Evolutionary conservation across 2,113 vertebrate species (phyloP), one percentile per base, ranked within the genome.

Genomic region (Stigmatopora nigra): DNA sequence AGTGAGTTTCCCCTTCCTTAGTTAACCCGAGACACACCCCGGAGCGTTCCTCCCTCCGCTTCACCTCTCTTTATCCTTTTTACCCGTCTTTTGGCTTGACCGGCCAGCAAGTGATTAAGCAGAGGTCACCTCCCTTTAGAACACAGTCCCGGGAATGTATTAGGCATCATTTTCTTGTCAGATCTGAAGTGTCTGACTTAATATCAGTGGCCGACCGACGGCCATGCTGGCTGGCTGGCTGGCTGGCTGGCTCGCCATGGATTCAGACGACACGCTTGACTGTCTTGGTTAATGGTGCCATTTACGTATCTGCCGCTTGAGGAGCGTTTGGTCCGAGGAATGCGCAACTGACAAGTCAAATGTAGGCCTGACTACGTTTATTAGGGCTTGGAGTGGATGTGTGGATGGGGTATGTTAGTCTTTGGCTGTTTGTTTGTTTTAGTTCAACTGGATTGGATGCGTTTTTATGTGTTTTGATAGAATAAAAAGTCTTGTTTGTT

Each of bases 121-220:
- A 78, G 72, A 87, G 84, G 85, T 86, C 80, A 82, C 73, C 77
- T 77, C 74, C 63, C 71, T 81, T 80, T 81, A 15, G 70, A 78
- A 78, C 73, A 81, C 74, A 76, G 59, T 76, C 68, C 62, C 52
- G 65, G 47, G 63, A 85, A 77, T 64, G 76, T 84, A 84, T 86
- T 80, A 83, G 72, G 63, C 71, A 75, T 71, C 46, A 86, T 88
- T 84, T 81, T 83, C 81, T 73, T 89, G 87, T 89, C 87, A 89
- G 78, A 83, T 83, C 70, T 82, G 68, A 85, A 85, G 83, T 80
- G 79, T 84, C 78, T 79, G 77, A 84, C 83, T 86, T 89, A 86
- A 61, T 77, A 86, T 86, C 79, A 82, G 77, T 20, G 59, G 65
- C 75, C 48, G 61, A 69, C 63, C 53, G 63, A 69, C 70, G 5